phyloP scores from a whole-genome alignment of 2,888 invertebrate species.

The Lasioglossum figueresi region DNA sequence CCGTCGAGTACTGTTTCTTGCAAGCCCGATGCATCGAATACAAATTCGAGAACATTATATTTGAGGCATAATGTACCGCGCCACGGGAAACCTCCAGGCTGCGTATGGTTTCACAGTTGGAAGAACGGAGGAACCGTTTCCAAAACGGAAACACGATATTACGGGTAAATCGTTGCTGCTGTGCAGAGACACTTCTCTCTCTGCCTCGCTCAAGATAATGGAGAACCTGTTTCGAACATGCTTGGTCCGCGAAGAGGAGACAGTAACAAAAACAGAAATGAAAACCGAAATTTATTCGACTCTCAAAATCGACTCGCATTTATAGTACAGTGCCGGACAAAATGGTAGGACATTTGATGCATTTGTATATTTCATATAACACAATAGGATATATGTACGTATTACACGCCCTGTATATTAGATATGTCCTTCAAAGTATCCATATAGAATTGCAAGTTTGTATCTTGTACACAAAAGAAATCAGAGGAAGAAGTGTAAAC shows the following conservation, averaged over 20 bases:
- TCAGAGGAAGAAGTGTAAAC: too few relatives aligned
- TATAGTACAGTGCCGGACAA: too few relatives aligned
- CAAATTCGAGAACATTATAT: background rate
- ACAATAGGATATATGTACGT: too few relatives aligned
- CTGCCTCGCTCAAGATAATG: background rate
- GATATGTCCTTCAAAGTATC: too few relatives aligned
- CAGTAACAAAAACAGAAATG: background rate
- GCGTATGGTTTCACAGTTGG: slow-evolving; percentile 28
- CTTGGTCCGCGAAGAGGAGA: background rate
- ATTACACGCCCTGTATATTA: too few relatives aligned
- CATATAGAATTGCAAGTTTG: too few relatives aligned
- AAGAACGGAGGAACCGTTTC: background rate
- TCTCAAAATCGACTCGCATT: background rate
- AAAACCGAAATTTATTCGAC: background rate
- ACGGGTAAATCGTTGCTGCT: background rate
- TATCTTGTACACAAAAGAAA: too few relatives aligned
- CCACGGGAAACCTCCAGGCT: slow-evolving; percentile 23
- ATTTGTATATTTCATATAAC: too few relatives aligned
- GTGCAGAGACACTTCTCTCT: background rate
- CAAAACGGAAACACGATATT: background rate
- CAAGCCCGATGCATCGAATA: background rate
- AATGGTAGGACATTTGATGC: too few relatives aligned
- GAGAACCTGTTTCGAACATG: background rate
- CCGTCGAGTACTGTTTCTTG: background rate
- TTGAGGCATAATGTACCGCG: background rate